Evolutionary conservation across 2,113 vertebrate species (phyloP), one percentile per base, ranked within the genome.

Genomic region (Amphiprion ocellaris): DNA sequence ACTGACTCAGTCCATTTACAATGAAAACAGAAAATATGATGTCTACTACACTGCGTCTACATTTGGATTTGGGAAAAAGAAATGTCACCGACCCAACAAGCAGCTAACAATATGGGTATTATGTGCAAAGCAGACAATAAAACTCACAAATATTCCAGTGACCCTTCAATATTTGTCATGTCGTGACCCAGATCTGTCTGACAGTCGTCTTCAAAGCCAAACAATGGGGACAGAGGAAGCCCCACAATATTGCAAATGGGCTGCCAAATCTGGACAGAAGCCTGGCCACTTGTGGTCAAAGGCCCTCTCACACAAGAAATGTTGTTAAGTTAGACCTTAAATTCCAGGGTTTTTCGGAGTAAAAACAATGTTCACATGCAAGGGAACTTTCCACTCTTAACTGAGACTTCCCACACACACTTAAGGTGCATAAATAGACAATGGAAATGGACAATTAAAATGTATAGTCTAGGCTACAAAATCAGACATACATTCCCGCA

Each of bases 321-420:
- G 77, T 50, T 81, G 71, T 88, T 59, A 79, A 87, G 65, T 72
- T 30, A n/a, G 46, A 71, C 6, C 39, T 73, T 72, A 61, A 89
- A 90, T 82, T 87, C 61, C 73, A 58, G 80, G 58, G 77, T 64
- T 74, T 80, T 80, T 69, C 75, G 69, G 64, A 58, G 46, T 66
- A 67, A 87, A 89, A 90, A 89, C 83, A 89, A 87, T 54, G 69
- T 68, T 89, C 55, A 85, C 86, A 89, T 79, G 79, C 72, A 1
- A 90, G 66, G 66, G 58, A 70, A 84, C 21, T 73, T 88, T 81
- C 82, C 82, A 19, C 69, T 83, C 58, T 24, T 58, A 26, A 62
- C 79, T 19, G 39, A 69, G 68, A 52, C 73, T 76, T 61, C 49
- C 23, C 71, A 56, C 49, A 69, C 15, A 46, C 65, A 56, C 24